Percentiles rank a stretch among this genome's conserved stretches.
phyloP scores from a whole-genome alignment of 2,888 invertebrate genomes.

The Acanthosepion pharaonis region DNA sequence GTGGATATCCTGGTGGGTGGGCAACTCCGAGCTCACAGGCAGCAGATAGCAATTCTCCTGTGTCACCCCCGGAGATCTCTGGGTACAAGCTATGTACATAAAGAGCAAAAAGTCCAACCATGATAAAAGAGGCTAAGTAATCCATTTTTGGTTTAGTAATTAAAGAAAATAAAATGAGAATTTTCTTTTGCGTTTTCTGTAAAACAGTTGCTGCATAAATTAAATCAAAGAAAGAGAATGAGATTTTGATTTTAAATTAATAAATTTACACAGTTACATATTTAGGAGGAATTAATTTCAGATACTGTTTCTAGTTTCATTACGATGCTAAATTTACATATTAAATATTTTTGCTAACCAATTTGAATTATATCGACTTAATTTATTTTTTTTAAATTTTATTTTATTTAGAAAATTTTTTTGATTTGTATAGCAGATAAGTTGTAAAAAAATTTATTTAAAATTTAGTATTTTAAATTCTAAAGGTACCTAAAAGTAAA shows the following conservation, averaged over 20 bases:
- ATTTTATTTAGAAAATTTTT: not conserved
- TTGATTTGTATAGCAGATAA: not conserved
- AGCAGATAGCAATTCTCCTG: conserved; percentile 59
- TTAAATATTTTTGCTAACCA: not conserved
- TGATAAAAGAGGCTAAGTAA: not conserved
- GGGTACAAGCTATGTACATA: conserved; percentile 67
- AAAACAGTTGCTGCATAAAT: not conserved
- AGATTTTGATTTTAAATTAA: not conserved
- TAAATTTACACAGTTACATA: not conserved
- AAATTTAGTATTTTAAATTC: too few relatives aligned
- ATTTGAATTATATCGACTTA: not conserved
- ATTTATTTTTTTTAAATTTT: not conserved
- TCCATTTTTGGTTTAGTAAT: not conserved
- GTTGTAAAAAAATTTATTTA: not conserved
- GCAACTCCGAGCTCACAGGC: conserved; percentile 65
- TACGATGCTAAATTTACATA: not conserved
- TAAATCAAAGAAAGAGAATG: not conserved
- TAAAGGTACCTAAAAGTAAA: too few relatives aligned
- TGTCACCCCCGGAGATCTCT: conserved; percentile 72
- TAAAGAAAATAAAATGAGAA: not conserved
- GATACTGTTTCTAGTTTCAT: too few relatives aligned
- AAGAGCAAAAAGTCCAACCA: conserved; percentile 50
- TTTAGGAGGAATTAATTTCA: too few relatives aligned
- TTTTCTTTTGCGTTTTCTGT: not conserved
- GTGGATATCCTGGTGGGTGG: conserved; percentile 74